phyloP scores from a whole-genome alignment of 2,888 invertebrate genomes.

The Vesta saturnalis region DNA sequence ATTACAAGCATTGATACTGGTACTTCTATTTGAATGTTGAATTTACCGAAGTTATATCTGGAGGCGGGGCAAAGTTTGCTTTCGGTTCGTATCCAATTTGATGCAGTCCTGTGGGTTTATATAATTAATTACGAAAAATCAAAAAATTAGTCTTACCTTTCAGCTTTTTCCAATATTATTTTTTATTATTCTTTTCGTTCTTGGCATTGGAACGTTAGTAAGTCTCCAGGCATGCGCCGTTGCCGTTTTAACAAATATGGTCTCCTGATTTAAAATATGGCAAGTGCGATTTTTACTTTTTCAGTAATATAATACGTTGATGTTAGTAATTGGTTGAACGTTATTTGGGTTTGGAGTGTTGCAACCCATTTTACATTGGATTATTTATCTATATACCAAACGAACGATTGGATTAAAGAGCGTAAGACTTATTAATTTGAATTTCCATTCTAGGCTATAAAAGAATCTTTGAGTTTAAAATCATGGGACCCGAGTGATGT shows the following conservation, averaged over 20 bases:
- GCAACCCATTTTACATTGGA: neutral
- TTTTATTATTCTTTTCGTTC: conserved; percentile 83
- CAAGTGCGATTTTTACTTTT: too few species aligned
- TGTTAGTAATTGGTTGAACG: neutral
- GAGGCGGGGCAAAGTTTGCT: conserved; percentile 80
- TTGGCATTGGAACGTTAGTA: conserved; percentile 80
- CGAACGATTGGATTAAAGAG: neutral
- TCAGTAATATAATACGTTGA: too few species aligned
- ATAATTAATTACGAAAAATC: too few species aligned
- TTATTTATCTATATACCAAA: neutral
- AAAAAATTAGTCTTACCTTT: conserved; percentile 41
- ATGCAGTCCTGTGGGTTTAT: conserved; percentile 74
- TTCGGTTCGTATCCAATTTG: conserved; percentile 86
- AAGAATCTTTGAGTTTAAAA: too few species aligned
- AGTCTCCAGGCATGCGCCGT: conserved; percentile 76
- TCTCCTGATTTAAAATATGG: conserved; percentile 69
- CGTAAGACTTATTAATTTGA: too few species aligned
- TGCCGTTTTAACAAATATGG: conserved; percentile 74
- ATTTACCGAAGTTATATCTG: conserved; percentile 72
- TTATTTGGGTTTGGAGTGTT: neutral
- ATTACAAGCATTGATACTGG: conserved; percentile 84
- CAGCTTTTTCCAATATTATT: conserved; percentile 80
- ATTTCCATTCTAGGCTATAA: too few species aligned
- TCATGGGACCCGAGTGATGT: too few species aligned
- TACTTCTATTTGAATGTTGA: conserved; percentile 74